These are phyloP conservation scores for Mermis nigrescens DNA, from an alignment of 2,888 invertebrate species.

Conservation along the genomic window DNA sequence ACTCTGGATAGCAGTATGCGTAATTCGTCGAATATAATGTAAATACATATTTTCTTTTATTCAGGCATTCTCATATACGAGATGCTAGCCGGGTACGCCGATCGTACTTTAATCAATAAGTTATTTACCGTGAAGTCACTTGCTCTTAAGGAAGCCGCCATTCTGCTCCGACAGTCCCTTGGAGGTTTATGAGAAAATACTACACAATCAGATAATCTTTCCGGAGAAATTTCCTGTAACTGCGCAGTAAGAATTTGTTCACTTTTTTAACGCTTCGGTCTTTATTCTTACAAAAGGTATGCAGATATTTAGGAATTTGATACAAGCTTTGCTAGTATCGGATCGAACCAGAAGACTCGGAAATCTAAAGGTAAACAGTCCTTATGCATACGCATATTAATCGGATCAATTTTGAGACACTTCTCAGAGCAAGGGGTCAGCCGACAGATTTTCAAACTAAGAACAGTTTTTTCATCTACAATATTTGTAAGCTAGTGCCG, in stretches of 20 bases:
- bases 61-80: slow-evolving; percentile 39
- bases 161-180: slow-evolving; percentile 91
- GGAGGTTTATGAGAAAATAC: slow-evolving; percentile 87
- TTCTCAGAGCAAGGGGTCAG: too few species aligned
- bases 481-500: too few species aligned
- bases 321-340: slow-evolving; percentile 72
- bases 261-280: too few species aligned
- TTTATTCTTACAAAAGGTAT: too few species aligned
- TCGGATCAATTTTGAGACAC: too few species aligned
- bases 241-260: slow-evolving; percentile 46
- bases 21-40: too few species aligned
- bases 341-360: slow-evolving; percentile 79
- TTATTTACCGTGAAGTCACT: background rate
- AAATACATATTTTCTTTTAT: too few species aligned
- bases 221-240: slow-evolving; percentile 71
- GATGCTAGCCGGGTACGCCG: slow-evolving; percentile 34
- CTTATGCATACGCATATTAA: too few species aligned
- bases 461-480: too few species aligned
- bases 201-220: slow-evolving; percentile 82
- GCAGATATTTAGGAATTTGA: slow-evolving; percentile 49
- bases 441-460: too few species aligned
- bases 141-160: slow-evolving; percentile 59
- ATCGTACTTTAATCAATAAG: background rate
- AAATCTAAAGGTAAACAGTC: slow-evolving; percentile 71
- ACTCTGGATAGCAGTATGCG: too few species aligned